Base-by-base conservation (phyloP, 2,113 vertebrate species). In the Tyto alba region DNA sequence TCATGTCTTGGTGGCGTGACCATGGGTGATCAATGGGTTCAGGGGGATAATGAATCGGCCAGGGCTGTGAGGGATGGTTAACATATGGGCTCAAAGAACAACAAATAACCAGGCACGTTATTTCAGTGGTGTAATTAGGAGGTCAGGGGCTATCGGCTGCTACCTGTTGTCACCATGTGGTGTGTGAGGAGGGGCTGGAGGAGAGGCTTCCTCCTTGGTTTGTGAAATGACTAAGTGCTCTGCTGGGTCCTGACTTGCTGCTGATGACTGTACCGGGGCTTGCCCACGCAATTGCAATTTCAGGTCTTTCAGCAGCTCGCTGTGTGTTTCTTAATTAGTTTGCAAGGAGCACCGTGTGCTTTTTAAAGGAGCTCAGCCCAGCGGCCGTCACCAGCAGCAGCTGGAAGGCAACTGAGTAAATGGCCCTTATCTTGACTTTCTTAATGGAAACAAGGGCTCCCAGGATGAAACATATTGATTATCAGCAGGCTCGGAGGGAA, bases 171-270 rank as follows among this genome's bases (percentile, higher is more conserved):
- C 89, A 56, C 90, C 55, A 5, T 6, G 29, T 40, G 78, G 64
- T 43, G 19, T 34, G 50, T 52, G 82, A 85, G 74, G 68, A 91
- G 3, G 10, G 88, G 73, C 76, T 84, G 91, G 73, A 73, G 43
- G 60, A 87, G 87, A 80, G 34, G 86, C 64, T 82, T 34, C 50
- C 68, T 21, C 55, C 21, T 38, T 4, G 38, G 38, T 50, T 88
- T 48, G 62, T 43, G 89, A 47, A 68, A 43, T 94, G 85, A 89
- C 77, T 96, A 64, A 94, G 87, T 82, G 89, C 71, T 36, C 30
- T 38, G 90, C 75, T 83, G 69, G 80, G 93, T 79, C 78, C 77
- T 91, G 93, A 91, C 95, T 94, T 97, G 96, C 95, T 95, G 79
- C 41, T 56, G 75, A 6, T 95, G 95, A 94, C 95, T 96, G 89